Evolutionary conservation across 2,888 invertebrate species (phyloP), one percentile per base, ranked within the genome.

Genomic region (Phania funesta): DNA sequence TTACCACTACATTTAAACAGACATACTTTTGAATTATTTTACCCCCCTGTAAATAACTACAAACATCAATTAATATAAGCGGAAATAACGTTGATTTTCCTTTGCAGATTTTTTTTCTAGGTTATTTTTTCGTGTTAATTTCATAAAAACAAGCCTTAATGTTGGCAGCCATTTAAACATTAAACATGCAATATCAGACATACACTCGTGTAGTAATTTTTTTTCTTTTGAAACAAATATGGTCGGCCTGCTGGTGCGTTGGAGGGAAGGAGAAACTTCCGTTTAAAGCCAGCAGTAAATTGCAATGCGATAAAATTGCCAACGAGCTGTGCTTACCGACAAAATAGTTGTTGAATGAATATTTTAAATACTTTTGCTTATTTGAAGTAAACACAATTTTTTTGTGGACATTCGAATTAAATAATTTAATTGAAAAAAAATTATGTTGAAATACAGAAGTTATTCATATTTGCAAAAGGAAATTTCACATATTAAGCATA

Each of bases 61-160:
- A 79, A 73, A 73, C 71, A 73, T 79, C 71, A 73, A 79, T 79
- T 79, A 79, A 65, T 79, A 50, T 60, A 44, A 79, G 24, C 71
- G 78, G 78, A 79, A 73, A 73, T 79, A 50, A 79, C 65, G 71
- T 71, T 71, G 78, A 71, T 78, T 71, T 78, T 64, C 56, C 58
- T 60, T 41, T 22, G 35, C 29, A 50, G 50, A 29, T 58, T 50
- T 58, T 46, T 68, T 65, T 56, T 35, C 22, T 13, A 46, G 9
- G 16, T 56, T 46, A 44, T 56, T 46, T 56, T 70, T 56, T 18
- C 16, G 68, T 70, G 56, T 46, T 46, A 56, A 70, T 22, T 56
- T 46, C 16, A 46, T n/a, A 16, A 56, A 41, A 60, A 52, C 44
- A 44, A 3, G 16, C 2, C 52, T 67, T 18, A 52, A 52, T n/a